Evolutionary conservation across 1,140 invertebrate species (phyloP).

Genomic region (Dinothrombium tinctorium): DNA sequence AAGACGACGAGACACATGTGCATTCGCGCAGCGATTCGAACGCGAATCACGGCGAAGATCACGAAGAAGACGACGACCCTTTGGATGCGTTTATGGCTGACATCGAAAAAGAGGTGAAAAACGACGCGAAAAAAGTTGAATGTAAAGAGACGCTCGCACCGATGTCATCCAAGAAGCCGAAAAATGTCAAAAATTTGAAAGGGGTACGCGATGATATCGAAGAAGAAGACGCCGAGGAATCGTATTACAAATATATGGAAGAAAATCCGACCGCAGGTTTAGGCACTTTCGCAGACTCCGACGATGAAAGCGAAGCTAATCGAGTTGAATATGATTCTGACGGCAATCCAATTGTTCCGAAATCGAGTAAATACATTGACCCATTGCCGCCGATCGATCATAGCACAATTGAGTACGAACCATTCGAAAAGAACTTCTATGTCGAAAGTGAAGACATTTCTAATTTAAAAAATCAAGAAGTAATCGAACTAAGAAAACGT

Average conservation of each 20-base stretch:
- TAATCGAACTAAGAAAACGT: constrained; percentile 50
- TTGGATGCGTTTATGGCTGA: constrained; percentile 94
- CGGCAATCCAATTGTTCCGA: constrained; percentile 55
- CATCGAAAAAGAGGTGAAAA: constrained; percentile 34
- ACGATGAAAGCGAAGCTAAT: constrained; percentile 42
- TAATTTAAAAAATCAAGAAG: constrained; percentile 40
- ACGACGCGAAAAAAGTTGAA: constrained; percentile 3
- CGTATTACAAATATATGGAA: constrained; percentile 57
- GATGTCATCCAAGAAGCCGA: not conserved
- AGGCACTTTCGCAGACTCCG: constrained; percentile 34
- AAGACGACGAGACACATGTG: too few relatives aligned
- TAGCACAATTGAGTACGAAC: constrained; percentile 55
- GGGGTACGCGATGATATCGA: constrained; percentile 69
- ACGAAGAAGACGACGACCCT: constrained; percentile 72
- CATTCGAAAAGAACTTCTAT: constrained; percentile 89
- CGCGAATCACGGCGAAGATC: constrained; percentile 20
- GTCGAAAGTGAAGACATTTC: constrained; percentile 74
- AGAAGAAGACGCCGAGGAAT: constrained; percentile 62
- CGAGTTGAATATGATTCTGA: constrained; percentile 91
- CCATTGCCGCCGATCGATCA: constrained; percentile 87
- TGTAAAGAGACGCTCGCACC: too few relatives aligned
- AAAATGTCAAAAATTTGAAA: constrained; percentile 5
- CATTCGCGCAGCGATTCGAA: too few relatives aligned
- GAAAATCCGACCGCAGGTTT: constrained; percentile 78
- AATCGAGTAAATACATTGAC: constrained; percentile 42